phyloP scores from a whole-genome alignment of 37 sponge, comb jelly and placozoan genomes.

The Spongilla lacustris region DNA sequence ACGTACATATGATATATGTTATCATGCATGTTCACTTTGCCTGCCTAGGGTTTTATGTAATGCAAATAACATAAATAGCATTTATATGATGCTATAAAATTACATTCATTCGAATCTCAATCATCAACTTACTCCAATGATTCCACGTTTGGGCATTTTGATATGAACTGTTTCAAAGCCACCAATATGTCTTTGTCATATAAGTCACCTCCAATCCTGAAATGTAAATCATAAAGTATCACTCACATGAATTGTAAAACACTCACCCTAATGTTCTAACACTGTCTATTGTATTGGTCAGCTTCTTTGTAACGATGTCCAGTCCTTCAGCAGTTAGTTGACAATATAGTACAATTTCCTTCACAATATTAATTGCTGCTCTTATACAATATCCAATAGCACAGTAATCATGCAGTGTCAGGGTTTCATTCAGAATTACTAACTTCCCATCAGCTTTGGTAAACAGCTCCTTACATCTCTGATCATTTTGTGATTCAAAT shows the following conservation, averaged over 20 bases:
- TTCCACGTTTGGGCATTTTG: neutral
- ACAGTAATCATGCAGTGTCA: slow-evolving; percentile 29
- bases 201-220: neutral
- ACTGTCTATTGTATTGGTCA: neutral
- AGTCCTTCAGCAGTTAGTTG: slow-evolving; percentile 39
- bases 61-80: too few species aligned
- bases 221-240: neutral
- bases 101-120: too few species aligned
- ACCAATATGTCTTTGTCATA: neutral
- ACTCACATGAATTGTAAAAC: neutral
- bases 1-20: too few species aligned
- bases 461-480: slow-evolving; percentile 28
- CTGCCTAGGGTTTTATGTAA: too few species aligned
- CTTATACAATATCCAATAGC: slow-evolving; percentile 24
- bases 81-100: too few species aligned
- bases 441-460: neutral
- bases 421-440: slow-evolving; percentile 10
- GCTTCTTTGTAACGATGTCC: slow-evolving; percentile 11
- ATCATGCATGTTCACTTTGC: too few species aligned
- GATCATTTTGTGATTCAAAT: slow-evolving; percentile 28
- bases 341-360: slow-evolving; percentile 18
- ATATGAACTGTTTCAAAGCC: neutral
- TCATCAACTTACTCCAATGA: neutral
- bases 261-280: neutral
- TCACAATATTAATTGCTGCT: neutral